phyloP scores from a whole-genome alignment of 2,113 vertebrate species.

The Naja naja region DNA sequence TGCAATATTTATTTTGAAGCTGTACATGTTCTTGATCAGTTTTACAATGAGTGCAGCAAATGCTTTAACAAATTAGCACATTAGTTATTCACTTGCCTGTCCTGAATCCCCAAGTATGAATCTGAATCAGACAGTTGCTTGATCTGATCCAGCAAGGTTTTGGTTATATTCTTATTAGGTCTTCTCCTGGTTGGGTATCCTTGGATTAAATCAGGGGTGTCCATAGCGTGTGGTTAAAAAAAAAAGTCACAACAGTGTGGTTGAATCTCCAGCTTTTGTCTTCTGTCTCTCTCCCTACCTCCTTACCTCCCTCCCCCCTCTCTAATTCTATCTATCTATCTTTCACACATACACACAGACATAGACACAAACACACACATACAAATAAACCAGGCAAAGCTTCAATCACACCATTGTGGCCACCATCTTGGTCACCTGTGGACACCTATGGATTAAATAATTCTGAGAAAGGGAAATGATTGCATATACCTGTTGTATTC shows the following conservation, averaged over 20 bases:
- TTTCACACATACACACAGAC: too few relatives aligned
- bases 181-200: neutral
- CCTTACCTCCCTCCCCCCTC: too few relatives aligned
- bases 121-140: neutral
- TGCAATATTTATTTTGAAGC: neutral
- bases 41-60: neutral
- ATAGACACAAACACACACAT: neutral
- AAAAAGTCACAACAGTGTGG: neutral
- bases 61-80: neutral
- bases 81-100: neutral
- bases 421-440: neutral
- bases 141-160: neutral
- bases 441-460: neutral
- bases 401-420: neutral
- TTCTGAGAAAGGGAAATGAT: neutral
- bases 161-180: neutral
- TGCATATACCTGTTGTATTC: neutral
- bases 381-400: neutral
- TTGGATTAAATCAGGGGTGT: neutral
- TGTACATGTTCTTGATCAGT: neutral
- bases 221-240: neutral
- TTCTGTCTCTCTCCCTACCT: too few relatives aligned
- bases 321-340: too few relatives aligned
- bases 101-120: neutral
- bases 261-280: neutral